Evolutionary conservation across 2,797 vertebrate species (phyloP).

Genomic region (Fistularia tabacaria): DNA sequence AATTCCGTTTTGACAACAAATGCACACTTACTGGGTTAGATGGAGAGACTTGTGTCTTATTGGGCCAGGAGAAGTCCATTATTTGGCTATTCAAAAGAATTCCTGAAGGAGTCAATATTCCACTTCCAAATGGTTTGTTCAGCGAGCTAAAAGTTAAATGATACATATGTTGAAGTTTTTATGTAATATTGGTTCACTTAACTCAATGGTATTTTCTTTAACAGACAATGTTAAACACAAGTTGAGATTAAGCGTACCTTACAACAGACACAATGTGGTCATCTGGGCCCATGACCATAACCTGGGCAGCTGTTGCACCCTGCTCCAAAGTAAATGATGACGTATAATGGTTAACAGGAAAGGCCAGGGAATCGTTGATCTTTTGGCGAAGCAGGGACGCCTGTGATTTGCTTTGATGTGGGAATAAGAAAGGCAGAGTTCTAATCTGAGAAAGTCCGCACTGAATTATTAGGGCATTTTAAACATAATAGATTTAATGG

Average conservation of each 20-base stretch:
- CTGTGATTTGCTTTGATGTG: constrained; percentile 80
- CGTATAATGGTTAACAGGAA: constrained; percentile 70
- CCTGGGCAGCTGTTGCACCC: constrained; percentile 82
- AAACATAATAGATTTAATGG: neutral
- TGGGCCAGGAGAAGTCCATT: constrained; percentile 93
- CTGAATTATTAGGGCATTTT: neutral
- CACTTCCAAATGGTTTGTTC: constrained; percentile 93
- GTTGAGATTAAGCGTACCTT: constrained; percentile 72
- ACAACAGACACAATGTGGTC: constrained; percentile 93
- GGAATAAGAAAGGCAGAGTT: constrained; percentile 5
- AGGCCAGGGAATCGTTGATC: constrained; percentile 84
- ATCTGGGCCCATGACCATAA: constrained; percentile 94
- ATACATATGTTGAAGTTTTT: neutral
- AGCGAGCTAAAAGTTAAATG: constrained; percentile 79
- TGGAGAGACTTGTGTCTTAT: constrained; percentile 76
- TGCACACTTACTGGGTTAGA: constrained; percentile 68
- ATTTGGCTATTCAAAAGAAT: constrained; percentile 97
- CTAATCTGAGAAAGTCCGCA: no score
- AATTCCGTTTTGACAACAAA: neutral
- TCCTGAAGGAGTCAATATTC: constrained; percentile 90
- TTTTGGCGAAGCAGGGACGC: constrained; percentile 81
- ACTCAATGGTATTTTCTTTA: neutral
- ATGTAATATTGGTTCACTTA: neutral
- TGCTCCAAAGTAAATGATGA: constrained; percentile 74
- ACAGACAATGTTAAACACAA: neutral